Evolutionary conservation across 2,888 invertebrate genomes (phyloP), one percentile per base, ranked within the genome.

Genomic region (Stenoptilia bipunctidactyla): DNA sequence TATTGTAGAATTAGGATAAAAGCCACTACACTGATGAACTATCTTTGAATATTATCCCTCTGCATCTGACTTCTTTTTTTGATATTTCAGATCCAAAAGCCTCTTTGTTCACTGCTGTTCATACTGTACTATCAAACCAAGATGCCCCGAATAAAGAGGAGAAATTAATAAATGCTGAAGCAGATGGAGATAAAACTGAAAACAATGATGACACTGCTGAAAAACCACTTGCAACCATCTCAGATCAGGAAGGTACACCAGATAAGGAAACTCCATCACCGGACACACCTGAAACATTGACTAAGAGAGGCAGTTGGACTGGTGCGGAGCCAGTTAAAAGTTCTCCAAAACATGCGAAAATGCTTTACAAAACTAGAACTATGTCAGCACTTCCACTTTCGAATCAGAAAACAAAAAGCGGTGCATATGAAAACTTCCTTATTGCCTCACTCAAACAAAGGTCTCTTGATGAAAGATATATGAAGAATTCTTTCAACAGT

Each of bases 361-460:
- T 74, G 55, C 48, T 79, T 3, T 84, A 65, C 45, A 83, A 84
- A 64, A 80, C 71, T 1, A 63, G 82, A 57, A 85, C 85, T 8
- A 45, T 85, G 38, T 85, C 85, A 1, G 75, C 72, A 0, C 51
- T 85, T 27, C 85, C 85, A 0, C 47, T 84, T 20, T 65, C 70
- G 1, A 70, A 62, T 44, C 49, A 59, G 1, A 80, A 77, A 55
- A 45, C 61, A 4, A 76, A 71, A 54, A 55, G 61, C 4, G 5
- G 4, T 8, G 55, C 64, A 1, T 64, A 65, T 27, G 83, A 84
- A 43, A 68, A 61, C 42, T 63, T 77, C 15, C 66, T 80, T 6
- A 50, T 84, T 37, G 64, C 79, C 1, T 70, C 85, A 0, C 76
- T 80, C 47, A 80, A 57, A 48, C 75, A 82, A 30, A 56, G 72